A percentile compares a stretch with the other conserved stretches of the same genome.
These are phyloP conservation scores for Jaculus jaculus DNA, from an alignment of 2,113 vertebrate genomes.

Conservation along the genomic window DNA sequence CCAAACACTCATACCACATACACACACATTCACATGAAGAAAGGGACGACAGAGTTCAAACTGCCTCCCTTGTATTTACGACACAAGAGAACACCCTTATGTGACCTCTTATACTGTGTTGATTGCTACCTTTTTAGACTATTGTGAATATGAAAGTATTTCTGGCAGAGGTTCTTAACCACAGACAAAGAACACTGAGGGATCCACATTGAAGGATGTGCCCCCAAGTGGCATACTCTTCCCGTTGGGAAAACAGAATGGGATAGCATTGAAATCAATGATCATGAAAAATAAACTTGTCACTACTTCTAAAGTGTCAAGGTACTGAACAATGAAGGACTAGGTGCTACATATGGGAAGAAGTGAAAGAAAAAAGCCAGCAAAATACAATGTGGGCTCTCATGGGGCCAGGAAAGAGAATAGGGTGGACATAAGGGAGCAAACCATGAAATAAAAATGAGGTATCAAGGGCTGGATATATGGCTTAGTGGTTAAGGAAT, in stretches of 20 bases:
- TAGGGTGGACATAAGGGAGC: neutral
- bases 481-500: too few species aligned
- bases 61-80: neutral
- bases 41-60: constrained; percentile 2
- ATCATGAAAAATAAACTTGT: neutral
- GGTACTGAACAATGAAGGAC: neutral
- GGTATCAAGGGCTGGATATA: neutral
- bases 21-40: neutral
- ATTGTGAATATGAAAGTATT: neutral
- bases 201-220: neutral
- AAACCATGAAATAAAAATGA: constrained; percentile 43
- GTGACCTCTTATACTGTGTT: neutral
- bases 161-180: neutral
- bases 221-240: neutral
- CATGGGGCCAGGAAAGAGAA: neutral
- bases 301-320: neutral
- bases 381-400: neutral
- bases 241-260: neutral
- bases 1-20: too few species aligned
- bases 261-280: neutral
- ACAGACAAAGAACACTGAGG: neutral
- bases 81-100: neutral
- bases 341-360: neutral
- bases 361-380: neutral
- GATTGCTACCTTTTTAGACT: neutral